phyloP scores from a whole-genome alignment of 2,888 invertebrate species.

The Myathropa florea region DNA sequence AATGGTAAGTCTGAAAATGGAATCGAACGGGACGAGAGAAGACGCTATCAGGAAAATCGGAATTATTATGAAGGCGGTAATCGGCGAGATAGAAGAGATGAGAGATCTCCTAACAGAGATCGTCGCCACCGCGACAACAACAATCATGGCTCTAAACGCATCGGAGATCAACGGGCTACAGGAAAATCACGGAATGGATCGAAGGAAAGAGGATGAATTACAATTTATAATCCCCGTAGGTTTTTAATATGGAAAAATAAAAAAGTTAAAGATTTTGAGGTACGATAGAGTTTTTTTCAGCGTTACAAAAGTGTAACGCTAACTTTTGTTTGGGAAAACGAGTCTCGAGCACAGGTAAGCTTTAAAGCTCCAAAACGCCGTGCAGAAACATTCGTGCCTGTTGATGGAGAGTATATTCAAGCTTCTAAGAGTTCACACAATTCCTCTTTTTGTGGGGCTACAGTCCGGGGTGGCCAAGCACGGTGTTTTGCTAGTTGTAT shows the following conservation, averaged over 20 bases:
- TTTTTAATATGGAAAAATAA: slow-evolving; percentile 31
- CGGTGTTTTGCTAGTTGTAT: too few species aligned
- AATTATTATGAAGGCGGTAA: slow-evolving; percentile 1
- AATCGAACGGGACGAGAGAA: slow-evolving; percentile 8
- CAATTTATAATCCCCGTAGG: neutral
- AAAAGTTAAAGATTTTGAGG: slow-evolving; percentile 32
- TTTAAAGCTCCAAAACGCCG: too few species aligned
- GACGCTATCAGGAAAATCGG: slow-evolving; percentile 1
- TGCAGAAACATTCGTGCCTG: too few species aligned
- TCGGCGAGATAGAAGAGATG: slow-evolving; percentile 13
- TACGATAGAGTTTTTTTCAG: neutral
- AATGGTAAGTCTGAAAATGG: slow-evolving; percentile 43
- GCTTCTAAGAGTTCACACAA: too few species aligned
- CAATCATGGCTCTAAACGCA: neutral
- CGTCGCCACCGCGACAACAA: slow-evolving; percentile 37
- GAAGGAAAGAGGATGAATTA: slow-evolving; percentile 49
- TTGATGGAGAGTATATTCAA: too few species aligned
- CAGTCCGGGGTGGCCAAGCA: too few species aligned
- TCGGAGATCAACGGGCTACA: slow-evolving; percentile 7
- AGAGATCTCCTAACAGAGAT: slow-evolving; percentile 34
- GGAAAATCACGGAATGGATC: slow-evolving; percentile 51
- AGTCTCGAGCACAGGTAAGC: too few species aligned
- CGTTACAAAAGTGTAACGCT: too few species aligned
- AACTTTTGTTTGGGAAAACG: too few species aligned
- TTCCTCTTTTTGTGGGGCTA: too few species aligned